Evolutionary conservation across 2,888 invertebrate genomes (phyloP).

Genomic region (Acanthosepion esculentum): DNA sequence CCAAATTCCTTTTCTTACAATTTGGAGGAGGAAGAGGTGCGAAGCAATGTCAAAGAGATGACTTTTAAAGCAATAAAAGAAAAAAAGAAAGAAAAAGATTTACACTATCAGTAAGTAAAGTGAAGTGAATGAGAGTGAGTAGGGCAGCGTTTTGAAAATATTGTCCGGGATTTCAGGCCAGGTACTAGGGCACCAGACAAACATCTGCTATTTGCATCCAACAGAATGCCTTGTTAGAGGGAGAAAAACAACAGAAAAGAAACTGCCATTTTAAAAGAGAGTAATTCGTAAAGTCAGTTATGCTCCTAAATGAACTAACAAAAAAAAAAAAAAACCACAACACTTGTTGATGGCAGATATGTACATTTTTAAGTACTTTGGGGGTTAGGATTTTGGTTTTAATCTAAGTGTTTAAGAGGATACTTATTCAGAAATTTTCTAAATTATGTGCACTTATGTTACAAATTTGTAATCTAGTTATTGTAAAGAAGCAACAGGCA

Average conservation of each 20-base stretch:
- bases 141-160: not conserved
- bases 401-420: not conserved
- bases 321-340: not conserved
- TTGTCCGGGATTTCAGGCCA: not conserved
- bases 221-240: not conserved
- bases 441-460: not conserved
- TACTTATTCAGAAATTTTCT: not conserved
- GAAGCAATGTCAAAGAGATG: too few species aligned
- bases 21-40: too few species aligned
- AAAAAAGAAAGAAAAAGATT: too few species aligned
- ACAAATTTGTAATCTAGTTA: not conserved
- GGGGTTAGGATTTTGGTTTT: not conserved
- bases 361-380: not conserved
- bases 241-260: not conserved
- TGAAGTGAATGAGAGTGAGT: too few species aligned
- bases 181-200: not conserved
- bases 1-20: too few species aligned
- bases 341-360: not conserved
- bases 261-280: not conserved
- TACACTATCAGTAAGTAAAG: too few species aligned
- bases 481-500: not conserved
- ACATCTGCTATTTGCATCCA: not conserved
- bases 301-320: too few species aligned
- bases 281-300: too few species aligned
- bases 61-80: too few species aligned